A percentile compares a stretch with the other conserved stretches of the same genome.
Evolutionary conservation across 2,797 vertebrate species (phyloP).

Genomic region (Etheostoma perlongum): DNA sequence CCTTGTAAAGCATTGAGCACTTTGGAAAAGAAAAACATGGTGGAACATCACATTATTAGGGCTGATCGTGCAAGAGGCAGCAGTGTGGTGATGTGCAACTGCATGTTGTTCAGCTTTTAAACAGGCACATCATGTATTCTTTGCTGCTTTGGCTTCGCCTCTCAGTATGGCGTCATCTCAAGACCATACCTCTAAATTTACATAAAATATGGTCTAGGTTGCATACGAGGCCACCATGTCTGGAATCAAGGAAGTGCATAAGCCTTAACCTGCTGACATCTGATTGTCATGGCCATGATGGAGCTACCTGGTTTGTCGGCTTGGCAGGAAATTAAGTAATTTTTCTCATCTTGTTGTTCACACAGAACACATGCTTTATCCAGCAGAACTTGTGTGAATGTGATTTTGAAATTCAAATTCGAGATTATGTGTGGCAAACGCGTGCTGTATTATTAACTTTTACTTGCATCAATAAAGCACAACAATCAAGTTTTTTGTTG

Average conservation of each 20-base stretch:
- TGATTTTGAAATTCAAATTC: too few relatives aligned
- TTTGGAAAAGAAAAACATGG: neutral
- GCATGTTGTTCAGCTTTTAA: conserved; percentile 10
- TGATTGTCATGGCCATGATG: neutral
- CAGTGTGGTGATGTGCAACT: conserved; percentile 33
- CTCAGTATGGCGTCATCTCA: conserved; percentile 16
- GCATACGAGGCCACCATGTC: neutral
- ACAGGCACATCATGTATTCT: conserved; percentile 3
- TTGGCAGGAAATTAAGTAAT: neutral
- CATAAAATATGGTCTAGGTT: neutral
- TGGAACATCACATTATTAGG: conserved; percentile 1
- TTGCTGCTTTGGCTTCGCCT: neutral
- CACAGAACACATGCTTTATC: neutral
- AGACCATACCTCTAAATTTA: neutral
- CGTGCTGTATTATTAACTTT: neutral
- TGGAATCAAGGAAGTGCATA: neutral
- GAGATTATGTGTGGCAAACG: neutral
- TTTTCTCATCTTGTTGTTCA: conserved; percentile 10
- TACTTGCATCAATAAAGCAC: too few relatives aligned
- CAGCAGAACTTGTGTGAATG: too few relatives aligned
- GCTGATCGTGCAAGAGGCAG: conserved; percentile 5
- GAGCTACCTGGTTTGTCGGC: neutral
- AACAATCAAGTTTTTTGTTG: neutral
- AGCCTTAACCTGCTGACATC: neutral
- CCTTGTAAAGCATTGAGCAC: neutral